Base-by-base conservation (phyloP, 2,113 vertebrate genomes). In the Corythaeola cristata region DNA sequence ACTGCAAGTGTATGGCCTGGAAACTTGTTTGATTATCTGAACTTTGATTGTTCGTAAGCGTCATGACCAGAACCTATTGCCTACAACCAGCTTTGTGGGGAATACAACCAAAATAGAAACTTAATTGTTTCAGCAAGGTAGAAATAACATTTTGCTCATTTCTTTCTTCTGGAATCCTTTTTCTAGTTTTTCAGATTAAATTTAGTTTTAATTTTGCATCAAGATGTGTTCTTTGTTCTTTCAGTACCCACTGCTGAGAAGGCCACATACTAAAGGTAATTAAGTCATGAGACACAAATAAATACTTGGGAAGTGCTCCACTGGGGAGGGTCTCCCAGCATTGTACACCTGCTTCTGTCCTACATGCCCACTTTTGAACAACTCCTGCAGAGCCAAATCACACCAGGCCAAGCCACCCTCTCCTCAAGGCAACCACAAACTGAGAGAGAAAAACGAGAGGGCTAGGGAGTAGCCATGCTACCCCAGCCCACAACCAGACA, bases 351-450 rank as follows among this genome's bases (percentile, higher is more conserved):
- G 26, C 35, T 55, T 35, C n/a, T 19, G 9, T 13, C 59, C 78
- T 10, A 3, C 5, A 1, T 13, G 16, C 49, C 33, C 30, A 33
- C 30, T 35, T 28, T 15, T 16, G n/a, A 39, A n/a, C 0, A 3
- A 45, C 26, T 12, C 28, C 27, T 39, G 33, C 58, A 73, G 41
- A 67, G 8, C 33, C 67, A 72, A 41, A 9, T 39, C 32, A 47
- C 11, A 19, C 5, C 0, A 2, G 18, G 17, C 41, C 30, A 50
- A 22, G 50, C 27, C 5, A 4, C 3, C 5, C 21, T 28, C 32
- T 41, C 74, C 33, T 32, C 41, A 83, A 12, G 23, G 35, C 16
- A 19, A 37, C 24, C n/a, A 45, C 8, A 6, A 49, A 69, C 17
- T 44, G 33, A 3, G 27, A 58, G 30, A 83, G n/a, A 41, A 49